A percentile compares a stretch with the other conserved stretches of the same genome.
phyloP scores from a whole-genome alignment of 2,797 vertebrate genomes.

The Megalops cyprinoides region DNA sequence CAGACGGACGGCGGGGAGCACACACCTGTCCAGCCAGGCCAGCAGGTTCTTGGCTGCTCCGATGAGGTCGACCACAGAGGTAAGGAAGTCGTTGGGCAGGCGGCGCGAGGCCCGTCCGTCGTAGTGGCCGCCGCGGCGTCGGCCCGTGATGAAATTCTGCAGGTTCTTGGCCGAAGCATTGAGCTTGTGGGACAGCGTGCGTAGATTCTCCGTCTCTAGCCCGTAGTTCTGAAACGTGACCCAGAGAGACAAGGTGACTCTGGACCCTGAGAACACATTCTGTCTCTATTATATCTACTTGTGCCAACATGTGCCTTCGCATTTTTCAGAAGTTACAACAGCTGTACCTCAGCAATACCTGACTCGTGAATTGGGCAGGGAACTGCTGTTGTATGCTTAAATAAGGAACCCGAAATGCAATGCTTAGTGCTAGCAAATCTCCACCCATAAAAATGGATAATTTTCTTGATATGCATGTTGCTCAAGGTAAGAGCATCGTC shows the following conservation, averaged over 20 bases:
- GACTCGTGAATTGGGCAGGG: too few relatives aligned
- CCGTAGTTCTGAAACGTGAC: slow-evolving; percentile 81
- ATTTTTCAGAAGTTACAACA: too few relatives aligned
- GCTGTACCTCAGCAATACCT: too few relatives aligned
- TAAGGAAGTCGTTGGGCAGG: slow-evolving; percentile 87
- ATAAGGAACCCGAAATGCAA: too few relatives aligned
- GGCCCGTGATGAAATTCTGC: slow-evolving; percentile 89
- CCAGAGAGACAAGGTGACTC: neutral
- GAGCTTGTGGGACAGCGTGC: slow-evolving; percentile 88
- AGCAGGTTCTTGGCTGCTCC: slow-evolving; percentile 88
- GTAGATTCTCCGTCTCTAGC: slow-evolving; percentile 88
- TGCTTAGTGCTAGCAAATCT: too few relatives aligned
- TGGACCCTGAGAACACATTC: neutral
- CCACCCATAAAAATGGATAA: too few relatives aligned
- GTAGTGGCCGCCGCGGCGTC: slow-evolving; percentile 86
- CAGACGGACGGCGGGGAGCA: neutral
- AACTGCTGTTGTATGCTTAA: too few relatives aligned
- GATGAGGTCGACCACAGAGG: slow-evolving; percentile 89
- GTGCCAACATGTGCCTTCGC: too few relatives aligned
- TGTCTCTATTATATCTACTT: too few relatives aligned
- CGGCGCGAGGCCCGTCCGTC: slow-evolving; percentile 84
- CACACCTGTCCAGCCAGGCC: slow-evolving; percentile 91
- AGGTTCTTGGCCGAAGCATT: slow-evolving; percentile 91
- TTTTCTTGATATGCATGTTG: too few relatives aligned
- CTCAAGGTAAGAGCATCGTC: too few relatives aligned